Evolutionary conservation across 2,113 vertebrate species (phyloP).

Genomic region (Otis tarda): DNA sequence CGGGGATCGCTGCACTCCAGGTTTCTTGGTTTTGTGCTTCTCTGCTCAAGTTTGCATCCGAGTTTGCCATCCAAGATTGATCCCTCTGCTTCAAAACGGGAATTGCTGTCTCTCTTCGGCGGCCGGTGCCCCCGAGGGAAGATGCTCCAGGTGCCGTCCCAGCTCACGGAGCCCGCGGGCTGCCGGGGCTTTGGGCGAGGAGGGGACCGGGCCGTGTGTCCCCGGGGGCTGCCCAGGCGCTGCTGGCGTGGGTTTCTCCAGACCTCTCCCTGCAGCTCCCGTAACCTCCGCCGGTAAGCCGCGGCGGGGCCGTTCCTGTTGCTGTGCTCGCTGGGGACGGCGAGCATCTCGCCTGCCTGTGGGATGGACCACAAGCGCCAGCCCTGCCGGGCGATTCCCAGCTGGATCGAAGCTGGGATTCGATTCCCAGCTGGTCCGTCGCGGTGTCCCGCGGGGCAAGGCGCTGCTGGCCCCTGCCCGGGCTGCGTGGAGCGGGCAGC

Average conservation of each 20-base stretch:
- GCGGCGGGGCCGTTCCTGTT: fast-evolving
- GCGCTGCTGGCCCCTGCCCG: fast-evolving
- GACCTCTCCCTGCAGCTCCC: not conserved
- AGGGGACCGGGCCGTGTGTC: not conserved
- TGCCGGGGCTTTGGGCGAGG: fast-evolving
- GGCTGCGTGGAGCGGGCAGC: not conserved
- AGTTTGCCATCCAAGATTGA: not conserved
- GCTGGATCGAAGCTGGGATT: not conserved
- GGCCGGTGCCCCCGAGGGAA: not conserved
- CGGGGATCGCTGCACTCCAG: not conserved
- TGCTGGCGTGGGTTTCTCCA: not conserved
- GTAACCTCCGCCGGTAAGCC: fast-evolving
- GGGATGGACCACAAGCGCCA: not conserved
- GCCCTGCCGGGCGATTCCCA: not conserved
- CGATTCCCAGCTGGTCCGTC: not conserved
- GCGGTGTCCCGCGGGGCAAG: fast-evolving
- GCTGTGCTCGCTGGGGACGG: not conserved
- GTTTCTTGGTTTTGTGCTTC: not conserved
- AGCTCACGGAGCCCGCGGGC: not conserved
- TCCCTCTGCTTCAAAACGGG: not conserved
- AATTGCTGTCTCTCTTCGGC: fast-evolving
- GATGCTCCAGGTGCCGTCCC: not conserved
- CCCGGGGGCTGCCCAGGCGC: fast-evolving
- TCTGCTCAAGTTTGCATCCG: not conserved
- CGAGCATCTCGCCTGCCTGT: fast-evolving